A percentile compares a stretch with the other conserved stretches of the same genome.
phyloP scores from a whole-genome alignment of 2,888 invertebrate genomes.

The Gerris lacustris region DNA sequence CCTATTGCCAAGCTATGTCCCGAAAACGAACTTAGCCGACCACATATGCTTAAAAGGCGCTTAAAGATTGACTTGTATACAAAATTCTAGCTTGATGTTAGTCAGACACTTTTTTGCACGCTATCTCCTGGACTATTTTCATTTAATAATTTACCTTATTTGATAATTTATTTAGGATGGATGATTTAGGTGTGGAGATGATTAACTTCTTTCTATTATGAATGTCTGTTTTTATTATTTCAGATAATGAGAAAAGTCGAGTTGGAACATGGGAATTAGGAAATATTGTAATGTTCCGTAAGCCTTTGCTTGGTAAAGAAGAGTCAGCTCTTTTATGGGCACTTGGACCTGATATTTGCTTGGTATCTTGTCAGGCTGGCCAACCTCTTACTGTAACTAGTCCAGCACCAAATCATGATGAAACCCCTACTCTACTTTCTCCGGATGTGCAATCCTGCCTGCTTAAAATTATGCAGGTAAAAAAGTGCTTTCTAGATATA shows the following conservation, averaged over 20 bases:
- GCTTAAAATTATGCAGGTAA: constrained; percentile 6
- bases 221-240: background rate
- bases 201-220: background rate
- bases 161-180: no score
- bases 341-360: constrained; percentile 41
- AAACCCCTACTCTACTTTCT: background rate
- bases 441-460: background rate
- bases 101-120: no score
- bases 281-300: constrained; percentile 45
- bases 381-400: background rate
- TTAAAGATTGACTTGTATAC: no score
- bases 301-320: constrained; percentile 43
- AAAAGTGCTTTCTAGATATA: background rate
- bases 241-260: background rate
- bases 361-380: constrained; percentile 34
- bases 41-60: no score
- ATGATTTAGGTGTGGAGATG: no score
- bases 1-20: no score
- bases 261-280: constrained; percentile 42
- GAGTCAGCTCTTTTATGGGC: constrained; percentile 46
- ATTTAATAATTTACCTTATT: no score
- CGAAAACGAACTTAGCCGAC: no score
- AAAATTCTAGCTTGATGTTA: no score
- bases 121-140: no score
- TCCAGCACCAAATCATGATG: background rate